phyloP scores from a whole-genome alignment of 2,888 invertebrate genomes.

The Drosophila kambysellisi region DNA sequence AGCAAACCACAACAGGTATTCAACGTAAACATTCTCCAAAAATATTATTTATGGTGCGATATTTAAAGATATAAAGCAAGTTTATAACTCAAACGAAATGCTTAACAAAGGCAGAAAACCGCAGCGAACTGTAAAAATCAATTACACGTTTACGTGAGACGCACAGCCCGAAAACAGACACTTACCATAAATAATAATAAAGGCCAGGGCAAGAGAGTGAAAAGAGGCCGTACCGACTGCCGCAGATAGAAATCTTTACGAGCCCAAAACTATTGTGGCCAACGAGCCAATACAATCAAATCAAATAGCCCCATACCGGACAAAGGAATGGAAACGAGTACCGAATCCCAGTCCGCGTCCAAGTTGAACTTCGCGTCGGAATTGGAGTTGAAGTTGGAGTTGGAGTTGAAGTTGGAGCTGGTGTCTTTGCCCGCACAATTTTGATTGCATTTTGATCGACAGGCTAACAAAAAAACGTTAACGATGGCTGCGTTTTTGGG shows the following conservation, averaged over 20 bases:
- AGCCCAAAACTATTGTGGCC: constrained; percentile 68
- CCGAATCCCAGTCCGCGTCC: constrained; percentile 18
- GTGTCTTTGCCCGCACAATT: constrained; percentile 66
- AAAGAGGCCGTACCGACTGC: constrained; percentile 21
- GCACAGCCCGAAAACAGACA: constrained; percentile 43
- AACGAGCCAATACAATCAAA: constrained; percentile 53
- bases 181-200: constrained; percentile 75
- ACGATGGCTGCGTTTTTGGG: constrained; percentile 55
- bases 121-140: constrained; percentile 62
- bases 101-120: constrained; percentile 25
- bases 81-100: constrained; percentile 40
- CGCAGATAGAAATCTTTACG: constrained; percentile 68
- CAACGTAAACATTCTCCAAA: constrained; percentile 28
- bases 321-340: constrained; percentile 35
- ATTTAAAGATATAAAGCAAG: constrained; percentile 43
- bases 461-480: constrained; percentile 59
- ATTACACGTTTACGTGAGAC: constrained; percentile 51
- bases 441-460: constrained; percentile 81
- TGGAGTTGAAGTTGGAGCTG: constrained; percentile 11
- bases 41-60: constrained; percentile 55
- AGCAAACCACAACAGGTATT: not conserved
- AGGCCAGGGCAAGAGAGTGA: constrained; percentile 29
- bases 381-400: constrained; percentile 5
- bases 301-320: constrained; percentile 46
- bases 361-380: constrained; percentile 10